Conservation (phyloP, 1,140 invertebrate species). For the Aplysia californica region DNA sequence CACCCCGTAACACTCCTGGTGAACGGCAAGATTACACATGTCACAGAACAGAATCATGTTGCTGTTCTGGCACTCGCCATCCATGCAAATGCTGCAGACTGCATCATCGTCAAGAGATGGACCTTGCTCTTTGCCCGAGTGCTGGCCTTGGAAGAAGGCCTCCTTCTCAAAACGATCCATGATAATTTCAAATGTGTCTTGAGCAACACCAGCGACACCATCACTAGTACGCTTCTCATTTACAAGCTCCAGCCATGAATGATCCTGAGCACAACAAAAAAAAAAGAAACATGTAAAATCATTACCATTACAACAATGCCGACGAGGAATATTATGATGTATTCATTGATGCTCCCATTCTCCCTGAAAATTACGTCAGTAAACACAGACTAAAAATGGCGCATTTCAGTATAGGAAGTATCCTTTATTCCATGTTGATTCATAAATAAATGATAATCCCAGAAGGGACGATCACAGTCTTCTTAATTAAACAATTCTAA, state of each 20-base stretch:
- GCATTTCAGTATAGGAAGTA: too few relatives aligned
- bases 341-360: too few relatives aligned
- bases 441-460: too few relatives aligned
- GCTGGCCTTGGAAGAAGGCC: constrained; percentile 86
- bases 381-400: too few relatives aligned
- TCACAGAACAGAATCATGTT: constrained; percentile 98
- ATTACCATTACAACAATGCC: too few relatives aligned
- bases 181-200: constrained; percentile 89
- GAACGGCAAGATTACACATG: constrained; percentile 99
- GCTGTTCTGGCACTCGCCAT: constrained; percentile 96
- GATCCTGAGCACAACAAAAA: constrained; percentile 72
- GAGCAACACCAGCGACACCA: constrained; percentile 39
- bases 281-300: too few relatives aligned
- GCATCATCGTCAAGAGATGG: constrained; percentile 90
- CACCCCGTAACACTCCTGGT: constrained; percentile 99
- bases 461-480: too few relatives aligned
- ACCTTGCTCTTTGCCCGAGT: constrained; percentile 55
- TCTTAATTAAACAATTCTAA: too few relatives aligned
- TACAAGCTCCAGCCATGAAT: constrained; percentile 89
- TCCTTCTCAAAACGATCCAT: constrained; percentile 98
- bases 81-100: constrained; percentile 92
- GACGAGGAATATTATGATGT: too few relatives aligned
- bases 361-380: too few relatives aligned
- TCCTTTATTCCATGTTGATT: too few relatives aligned
- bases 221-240: constrained; percentile 76